These are phyloP conservation scores for Clarias gariepinus DNA, from an alignment of 2,113 vertebrate genomes.

Conservation along the genomic window DNA sequence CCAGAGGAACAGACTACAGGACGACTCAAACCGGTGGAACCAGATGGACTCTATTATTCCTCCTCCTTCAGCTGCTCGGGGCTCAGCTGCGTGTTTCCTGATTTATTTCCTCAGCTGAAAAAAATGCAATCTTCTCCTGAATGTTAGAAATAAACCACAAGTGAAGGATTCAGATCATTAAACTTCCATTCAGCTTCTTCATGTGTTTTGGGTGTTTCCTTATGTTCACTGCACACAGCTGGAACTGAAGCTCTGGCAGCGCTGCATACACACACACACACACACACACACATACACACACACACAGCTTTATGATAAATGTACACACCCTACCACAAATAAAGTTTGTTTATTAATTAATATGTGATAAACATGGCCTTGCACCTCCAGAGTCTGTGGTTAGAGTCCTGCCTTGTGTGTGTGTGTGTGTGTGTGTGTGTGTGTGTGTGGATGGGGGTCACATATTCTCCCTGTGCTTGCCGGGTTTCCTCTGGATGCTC, in stretches of 20 bases:
- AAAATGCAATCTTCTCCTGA: background rate
- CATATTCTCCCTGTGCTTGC: no score
- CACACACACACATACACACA: no score
- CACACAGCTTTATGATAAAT: no score
- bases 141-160: slow-evolving; percentile 4
- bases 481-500: no score
- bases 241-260: background rate
- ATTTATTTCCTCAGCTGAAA: slow-evolving; percentile 11
- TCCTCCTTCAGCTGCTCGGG: background rate
- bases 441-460: no score
- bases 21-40: background rate
- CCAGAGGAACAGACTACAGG: background rate
- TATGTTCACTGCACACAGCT: background rate
- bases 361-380: no score
- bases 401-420: no score
- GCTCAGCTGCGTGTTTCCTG: background rate
- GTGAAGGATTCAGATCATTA: background rate
- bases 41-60: slow-evolving; percentile 12
- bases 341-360: no score
- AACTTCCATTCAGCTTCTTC: background rate
- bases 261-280: background rate
- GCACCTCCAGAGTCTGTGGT: no score
- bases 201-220: background rate
- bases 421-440: no score
- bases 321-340: no score